Conservation (phyloP, 2,888 invertebrate species). For the Aphidoletes aphidimyza region DNA sequence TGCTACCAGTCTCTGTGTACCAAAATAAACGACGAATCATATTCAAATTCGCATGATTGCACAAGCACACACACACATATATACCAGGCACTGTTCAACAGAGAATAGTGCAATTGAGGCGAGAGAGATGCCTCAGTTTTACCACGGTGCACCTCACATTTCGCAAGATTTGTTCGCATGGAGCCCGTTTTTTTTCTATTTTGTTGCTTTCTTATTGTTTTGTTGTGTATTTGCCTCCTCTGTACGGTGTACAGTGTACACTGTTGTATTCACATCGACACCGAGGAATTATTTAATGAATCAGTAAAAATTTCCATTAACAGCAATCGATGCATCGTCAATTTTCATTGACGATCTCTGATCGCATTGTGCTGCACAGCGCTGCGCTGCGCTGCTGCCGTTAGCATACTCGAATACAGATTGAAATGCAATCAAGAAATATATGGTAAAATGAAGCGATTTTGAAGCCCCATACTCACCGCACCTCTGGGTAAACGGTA, state of each 20-base stretch:
- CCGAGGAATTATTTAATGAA: conserved; percentile 32
- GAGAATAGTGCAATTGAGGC: not conserved
- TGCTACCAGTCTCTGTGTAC: not conserved
- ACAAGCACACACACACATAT: not conserved
- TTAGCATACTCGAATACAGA: not conserved
- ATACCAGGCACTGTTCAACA: not conserved
- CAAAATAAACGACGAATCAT: conserved; percentile 25
- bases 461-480: not conserved
- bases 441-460: conserved; percentile 26
- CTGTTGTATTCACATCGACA: too few species aligned
- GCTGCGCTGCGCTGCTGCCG: too few species aligned
- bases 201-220: conserved; percentile 7
- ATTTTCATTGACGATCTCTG: conserved; percentile 31
- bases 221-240: not conserved
- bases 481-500: not conserved
- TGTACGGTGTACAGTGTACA: too few species aligned
- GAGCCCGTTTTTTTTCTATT: not conserved
- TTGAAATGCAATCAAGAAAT: conserved; percentile 41
- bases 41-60: conserved; percentile 51
- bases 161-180: not conserved
- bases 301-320: conserved; percentile 39
- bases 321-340: conserved; percentile 47
- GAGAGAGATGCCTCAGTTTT: not conserved
- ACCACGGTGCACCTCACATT: not conserved
- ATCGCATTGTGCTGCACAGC: not conserved